Evolutionary conservation across 2,113 vertebrate species (phyloP).

Genomic region (Reinhardtius hippoglossoides): DNA sequence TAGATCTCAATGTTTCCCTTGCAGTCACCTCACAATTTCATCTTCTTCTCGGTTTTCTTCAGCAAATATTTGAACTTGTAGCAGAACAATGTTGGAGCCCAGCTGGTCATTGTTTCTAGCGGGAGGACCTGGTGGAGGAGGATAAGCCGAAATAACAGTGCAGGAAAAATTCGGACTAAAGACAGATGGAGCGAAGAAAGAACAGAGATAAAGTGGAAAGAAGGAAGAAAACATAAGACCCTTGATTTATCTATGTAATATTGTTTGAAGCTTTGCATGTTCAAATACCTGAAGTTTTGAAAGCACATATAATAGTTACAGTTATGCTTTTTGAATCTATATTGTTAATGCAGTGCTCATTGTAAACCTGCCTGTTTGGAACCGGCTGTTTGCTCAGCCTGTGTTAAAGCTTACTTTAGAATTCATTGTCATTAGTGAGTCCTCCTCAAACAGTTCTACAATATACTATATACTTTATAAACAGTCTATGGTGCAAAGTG

Average conservation of each 20-base stretch:
- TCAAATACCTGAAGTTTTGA: background rate
- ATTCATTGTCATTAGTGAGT: no score
- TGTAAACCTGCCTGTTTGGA: no score
- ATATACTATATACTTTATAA: no score
- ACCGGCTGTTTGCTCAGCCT: background rate
- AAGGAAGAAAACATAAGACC: constrained; percentile 13
- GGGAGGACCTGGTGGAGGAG: constrained; percentile 55
- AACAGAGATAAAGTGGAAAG: constrained; percentile 28
- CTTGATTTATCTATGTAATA: no score
- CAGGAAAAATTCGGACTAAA: constrained; percentile 43
- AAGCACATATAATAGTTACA: background rate
- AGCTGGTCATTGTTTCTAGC: constrained; percentile 46
- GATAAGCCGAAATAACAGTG: constrained; percentile 73
- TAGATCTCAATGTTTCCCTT: constrained; percentile 32
- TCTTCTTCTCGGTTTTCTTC: constrained; percentile 30
- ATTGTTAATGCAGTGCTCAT: no score
- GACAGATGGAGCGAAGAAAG: constrained; percentile 19
- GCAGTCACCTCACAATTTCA: constrained; percentile 10
- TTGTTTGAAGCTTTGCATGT: background rate
- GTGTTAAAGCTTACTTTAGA: no score
- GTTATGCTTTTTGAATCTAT: background rate
- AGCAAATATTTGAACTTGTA: constrained; percentile 27
- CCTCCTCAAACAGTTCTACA: no score
- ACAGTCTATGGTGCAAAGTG: no score
- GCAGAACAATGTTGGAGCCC: constrained; percentile 54